A percentile compares a stretch with the other conserved stretches of the same genome.
Conservation (phyloP, 2,888 invertebrate species). For the Scaptomyza parva region DNA sequence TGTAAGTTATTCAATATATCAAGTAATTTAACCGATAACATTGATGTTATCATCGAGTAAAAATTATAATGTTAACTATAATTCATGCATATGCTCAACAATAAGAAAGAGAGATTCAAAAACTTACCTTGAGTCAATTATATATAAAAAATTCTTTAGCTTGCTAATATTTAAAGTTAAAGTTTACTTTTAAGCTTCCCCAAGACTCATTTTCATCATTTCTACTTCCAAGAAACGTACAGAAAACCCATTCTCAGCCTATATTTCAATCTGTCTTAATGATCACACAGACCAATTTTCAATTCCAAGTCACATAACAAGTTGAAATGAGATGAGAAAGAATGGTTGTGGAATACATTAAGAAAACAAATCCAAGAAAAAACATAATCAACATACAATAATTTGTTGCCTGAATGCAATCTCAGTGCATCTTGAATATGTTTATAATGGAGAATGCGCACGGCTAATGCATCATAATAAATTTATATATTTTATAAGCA, state of each 20-base stretch:
- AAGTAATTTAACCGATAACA: too few species aligned
- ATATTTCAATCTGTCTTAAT: background rate
- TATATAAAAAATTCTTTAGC: too few species aligned
- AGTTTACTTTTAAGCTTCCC: too few species aligned
- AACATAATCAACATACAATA: background rate
- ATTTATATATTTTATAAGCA: conserved; percentile 55
- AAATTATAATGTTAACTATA: too few species aligned
- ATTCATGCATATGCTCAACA: too few species aligned
- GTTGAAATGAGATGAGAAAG: background rate
- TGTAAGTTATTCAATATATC: too few species aligned
- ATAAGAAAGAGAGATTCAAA: too few species aligned
- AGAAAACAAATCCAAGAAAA: too few species aligned
- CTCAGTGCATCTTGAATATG: conserved; percentile 27
- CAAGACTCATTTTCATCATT: background rate
- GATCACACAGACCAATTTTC: background rate
- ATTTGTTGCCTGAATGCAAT: conserved; percentile 9
- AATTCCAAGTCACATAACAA: background rate
- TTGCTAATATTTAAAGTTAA: too few species aligned
- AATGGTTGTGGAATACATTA: background rate
- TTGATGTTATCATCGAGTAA: too few species aligned
- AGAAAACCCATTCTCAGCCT: background rate
- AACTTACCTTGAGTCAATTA: too few species aligned
- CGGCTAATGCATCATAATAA: conserved; percentile 47
- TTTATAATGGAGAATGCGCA: conserved; percentile 15
- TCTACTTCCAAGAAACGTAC: background rate